Conservation (phyloP, 2,888 invertebrate genomes). For the Epistrophe grossulariae region DNA sequence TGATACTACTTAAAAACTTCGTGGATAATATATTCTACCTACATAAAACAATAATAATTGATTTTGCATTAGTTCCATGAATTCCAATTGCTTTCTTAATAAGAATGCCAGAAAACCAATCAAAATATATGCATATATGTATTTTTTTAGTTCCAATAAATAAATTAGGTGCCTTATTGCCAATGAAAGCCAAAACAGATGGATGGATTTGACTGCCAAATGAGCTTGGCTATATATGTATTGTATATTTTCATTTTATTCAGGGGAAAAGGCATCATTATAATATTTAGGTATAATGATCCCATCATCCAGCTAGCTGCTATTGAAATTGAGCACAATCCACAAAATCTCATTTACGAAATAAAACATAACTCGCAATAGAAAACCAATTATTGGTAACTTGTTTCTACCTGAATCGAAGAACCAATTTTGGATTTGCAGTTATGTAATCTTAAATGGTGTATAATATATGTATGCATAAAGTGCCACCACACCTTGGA, state of each 20-base stretch:
- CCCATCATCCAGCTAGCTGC: neutral
- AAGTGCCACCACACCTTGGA: neutral
- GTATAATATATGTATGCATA: neutral
- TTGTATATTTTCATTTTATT: neutral
- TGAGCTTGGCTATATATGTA: neutral
- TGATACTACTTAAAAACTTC: no score
- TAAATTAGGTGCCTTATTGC: neutral
- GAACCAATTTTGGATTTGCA: slow-evolving; percentile 6
- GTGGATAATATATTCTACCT: no score
- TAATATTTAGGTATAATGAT: neutral
- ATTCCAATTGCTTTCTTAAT: neutral
- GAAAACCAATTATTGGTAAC: slow-evolving; percentile 3
- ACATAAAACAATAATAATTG: neutral
- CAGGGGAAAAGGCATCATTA: neutral
- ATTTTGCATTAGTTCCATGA: neutral
- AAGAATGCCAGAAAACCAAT: neutral
- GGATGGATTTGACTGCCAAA: neutral
- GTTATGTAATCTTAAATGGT: neutral
- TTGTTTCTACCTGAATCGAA: neutral
- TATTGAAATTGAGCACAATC: neutral
- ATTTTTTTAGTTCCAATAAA: neutral
- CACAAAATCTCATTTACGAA: slow-evolving; percentile 10
- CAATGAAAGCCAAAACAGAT: neutral
- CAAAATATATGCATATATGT: neutral
- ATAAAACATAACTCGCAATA: slow-evolving; percentile 9